Conservation (phyloP, 2,888 invertebrate species). For the Drepanosiphum platanoidis region DNA sequence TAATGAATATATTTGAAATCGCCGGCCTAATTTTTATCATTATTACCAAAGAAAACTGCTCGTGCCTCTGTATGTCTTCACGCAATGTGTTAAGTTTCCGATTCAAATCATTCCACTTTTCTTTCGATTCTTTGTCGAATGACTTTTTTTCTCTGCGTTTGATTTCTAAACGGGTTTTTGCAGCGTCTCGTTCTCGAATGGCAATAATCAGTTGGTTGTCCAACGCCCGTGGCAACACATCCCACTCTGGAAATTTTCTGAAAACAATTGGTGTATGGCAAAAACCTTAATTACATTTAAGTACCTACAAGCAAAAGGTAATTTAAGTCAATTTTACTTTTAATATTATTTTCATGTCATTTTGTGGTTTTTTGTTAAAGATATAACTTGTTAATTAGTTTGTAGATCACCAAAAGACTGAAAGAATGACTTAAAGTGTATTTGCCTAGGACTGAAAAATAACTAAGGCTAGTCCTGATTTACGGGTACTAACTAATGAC, state of each 20-base stretch:
- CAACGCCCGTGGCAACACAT: not conserved
- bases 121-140: conserved; percentile 27
- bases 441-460: no score
- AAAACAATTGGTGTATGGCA: no score
- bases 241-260: conserved; percentile 53
- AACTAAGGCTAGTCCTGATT: no score
- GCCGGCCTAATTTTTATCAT: not conserved
- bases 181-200: conserved; percentile 33
- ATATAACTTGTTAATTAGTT: no score
- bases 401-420: no score
- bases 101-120: conserved; percentile 44
- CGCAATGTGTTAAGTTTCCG: conserved; percentile 12
- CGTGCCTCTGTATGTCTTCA: conserved; percentile 9
- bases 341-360: no score
- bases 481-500: no score
- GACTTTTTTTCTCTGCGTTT: conserved; percentile 43
- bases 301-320: no score
- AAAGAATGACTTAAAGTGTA: no score
- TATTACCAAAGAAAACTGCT: conserved; percentile 36
- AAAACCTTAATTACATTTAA: not conserved
- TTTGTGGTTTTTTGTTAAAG: no score
- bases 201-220: conserved; percentile 42
- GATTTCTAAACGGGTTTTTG: conserved; percentile 11
- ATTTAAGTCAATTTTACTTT: no score
- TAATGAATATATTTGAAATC: no score